Conservation (phyloP, 2,888 invertebrate genomes). For the Dynastes hyllus region DNA sequence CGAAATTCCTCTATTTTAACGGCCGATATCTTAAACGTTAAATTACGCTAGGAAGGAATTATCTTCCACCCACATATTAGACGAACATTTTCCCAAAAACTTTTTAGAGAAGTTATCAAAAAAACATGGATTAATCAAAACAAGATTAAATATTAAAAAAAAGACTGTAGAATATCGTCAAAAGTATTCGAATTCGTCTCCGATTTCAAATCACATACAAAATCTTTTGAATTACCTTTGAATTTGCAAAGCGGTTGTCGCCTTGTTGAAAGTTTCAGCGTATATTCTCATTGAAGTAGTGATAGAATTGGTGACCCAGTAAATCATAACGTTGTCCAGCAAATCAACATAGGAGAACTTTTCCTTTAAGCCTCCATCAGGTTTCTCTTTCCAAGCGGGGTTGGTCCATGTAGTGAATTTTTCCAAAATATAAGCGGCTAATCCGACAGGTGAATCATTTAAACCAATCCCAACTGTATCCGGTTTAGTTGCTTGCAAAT, state of each 20-base stretch:
- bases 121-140: too few relatives aligned
- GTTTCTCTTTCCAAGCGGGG: constrained; percentile 67
- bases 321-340: constrained; percentile 85
- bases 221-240: constrained; percentile 61
- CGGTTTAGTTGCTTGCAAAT: constrained; percentile 91
- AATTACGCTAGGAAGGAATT: too few relatives aligned
- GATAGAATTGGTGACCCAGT: constrained; percentile 82
- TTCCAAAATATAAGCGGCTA: constrained; percentile 90
- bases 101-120: too few relatives aligned
- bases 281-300: constrained; percentile 83
- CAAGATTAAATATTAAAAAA: too few relatives aligned
- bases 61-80: too few relatives aligned
- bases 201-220: too few relatives aligned
- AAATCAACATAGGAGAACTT: constrained; percentile 80
- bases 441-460: constrained; percentile 83
- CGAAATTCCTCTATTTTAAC: too few relatives aligned
- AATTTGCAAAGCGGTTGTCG: constrained; percentile 58
- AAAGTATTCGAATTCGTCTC: too few relatives aligned
- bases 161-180: too few relatives aligned
- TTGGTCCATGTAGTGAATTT: constrained; percentile 87
- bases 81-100: too few relatives aligned
- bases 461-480: constrained; percentile 87
- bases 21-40: too few relatives aligned
- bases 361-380: constrained; percentile 78
- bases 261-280: constrained; percentile 74